phyloP scores from a whole-genome alignment of 2,888 invertebrate species.

The Andricus quercusramuli region DNA sequence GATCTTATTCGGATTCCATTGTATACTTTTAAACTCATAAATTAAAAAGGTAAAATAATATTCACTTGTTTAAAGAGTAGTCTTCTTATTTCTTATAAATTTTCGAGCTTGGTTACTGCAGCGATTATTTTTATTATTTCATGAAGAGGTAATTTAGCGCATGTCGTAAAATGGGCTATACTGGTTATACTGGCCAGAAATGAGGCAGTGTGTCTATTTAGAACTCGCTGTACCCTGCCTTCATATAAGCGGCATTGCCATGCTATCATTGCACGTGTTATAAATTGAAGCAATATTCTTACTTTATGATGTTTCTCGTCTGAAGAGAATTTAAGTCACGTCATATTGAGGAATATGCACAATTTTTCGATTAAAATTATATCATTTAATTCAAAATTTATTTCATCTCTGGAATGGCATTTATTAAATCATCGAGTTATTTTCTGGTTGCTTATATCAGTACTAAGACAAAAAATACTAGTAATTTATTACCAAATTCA shows the following conservation, averaged over 20 bases:
- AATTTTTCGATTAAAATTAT: not conserved
- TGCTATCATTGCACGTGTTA: not conserved
- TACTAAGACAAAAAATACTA: too few species aligned
- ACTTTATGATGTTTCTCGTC: constrained; percentile 13
- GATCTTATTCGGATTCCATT: too few species aligned
- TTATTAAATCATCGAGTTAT: too few species aligned
- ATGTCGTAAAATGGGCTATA: constrained; percentile 17
- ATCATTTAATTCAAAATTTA: not conserved
- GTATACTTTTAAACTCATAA: too few species aligned
- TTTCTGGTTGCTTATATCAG: too few species aligned
- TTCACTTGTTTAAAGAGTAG: not conserved
- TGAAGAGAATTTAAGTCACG: not conserved
- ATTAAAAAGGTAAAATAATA: too few species aligned
- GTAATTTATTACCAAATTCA: too few species aligned
- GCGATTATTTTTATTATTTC: constrained; percentile 9
- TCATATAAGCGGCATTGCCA: constrained; percentile 3
- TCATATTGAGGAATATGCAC: not conserved
- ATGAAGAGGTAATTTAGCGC: constrained; percentile 7
- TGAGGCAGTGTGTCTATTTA: constrained; percentile 19
- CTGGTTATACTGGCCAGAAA: constrained; percentile 27
- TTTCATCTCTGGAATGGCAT: too few species aligned
- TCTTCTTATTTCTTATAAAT: not conserved
- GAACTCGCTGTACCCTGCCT: constrained; percentile 13
- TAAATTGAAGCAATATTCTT: constrained; percentile 32
- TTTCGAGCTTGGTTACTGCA: not conserved